Evolutionary conservation across 2,888 invertebrate species (phyloP).

Genomic region (Lepidocyrtinus sp.): DNA sequence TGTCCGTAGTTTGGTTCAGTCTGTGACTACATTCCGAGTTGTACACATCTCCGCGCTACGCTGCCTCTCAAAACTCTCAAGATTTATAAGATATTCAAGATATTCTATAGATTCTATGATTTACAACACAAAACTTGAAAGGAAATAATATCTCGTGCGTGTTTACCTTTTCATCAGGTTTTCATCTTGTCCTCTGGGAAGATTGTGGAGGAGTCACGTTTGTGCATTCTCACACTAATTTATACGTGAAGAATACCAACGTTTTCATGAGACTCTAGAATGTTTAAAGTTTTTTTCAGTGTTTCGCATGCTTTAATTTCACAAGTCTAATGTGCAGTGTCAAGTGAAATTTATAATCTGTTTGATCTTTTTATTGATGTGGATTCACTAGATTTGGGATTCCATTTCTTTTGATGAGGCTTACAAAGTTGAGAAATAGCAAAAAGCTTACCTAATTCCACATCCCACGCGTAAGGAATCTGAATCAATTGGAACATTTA

Average conservation of each 20-base stretch:
- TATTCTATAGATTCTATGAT: too few species aligned
- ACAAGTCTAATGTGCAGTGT: constrained; percentile 7
- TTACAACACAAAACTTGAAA: not conserved
- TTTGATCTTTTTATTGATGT: constrained; percentile 14
- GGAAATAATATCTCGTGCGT: not conserved
- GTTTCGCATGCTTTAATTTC: constrained; percentile 7
- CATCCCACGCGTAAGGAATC: not conserved
- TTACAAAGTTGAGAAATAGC: not conserved
- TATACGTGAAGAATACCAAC: not conserved
- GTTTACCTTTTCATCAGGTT: constrained; percentile 5
- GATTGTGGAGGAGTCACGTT: not conserved
- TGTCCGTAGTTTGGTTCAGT: constrained; percentile 45
- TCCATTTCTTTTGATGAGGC: not conserved
- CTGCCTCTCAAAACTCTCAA: not conserved
- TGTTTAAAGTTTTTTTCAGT: constrained; percentile 4
- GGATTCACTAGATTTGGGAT: not conserved
- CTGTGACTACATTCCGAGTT: constrained; percentile 60
- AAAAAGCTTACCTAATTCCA: not conserved
- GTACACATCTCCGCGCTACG: constrained; percentile 39
- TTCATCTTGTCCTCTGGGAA: not conserved
- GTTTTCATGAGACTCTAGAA: not conserved
- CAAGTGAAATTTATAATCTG: constrained; percentile 8
- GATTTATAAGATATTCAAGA: too few species aligned
- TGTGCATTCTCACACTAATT: constrained; percentile 1
- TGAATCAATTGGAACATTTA: not conserved